Conservation (phyloP, 2,113 vertebrate species). For the Murina feae region DNA sequence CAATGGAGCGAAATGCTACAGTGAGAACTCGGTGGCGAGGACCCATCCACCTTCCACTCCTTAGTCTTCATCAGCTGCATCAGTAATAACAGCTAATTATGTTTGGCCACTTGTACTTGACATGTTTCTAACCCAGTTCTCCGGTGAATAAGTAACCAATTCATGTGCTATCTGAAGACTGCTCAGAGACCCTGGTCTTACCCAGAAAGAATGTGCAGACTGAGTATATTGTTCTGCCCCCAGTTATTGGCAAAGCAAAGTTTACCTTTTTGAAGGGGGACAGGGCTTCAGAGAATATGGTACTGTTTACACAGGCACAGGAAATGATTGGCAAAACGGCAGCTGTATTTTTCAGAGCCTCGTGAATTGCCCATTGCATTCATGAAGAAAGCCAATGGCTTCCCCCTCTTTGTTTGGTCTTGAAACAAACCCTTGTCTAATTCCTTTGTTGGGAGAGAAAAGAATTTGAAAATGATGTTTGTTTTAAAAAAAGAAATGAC, state of each 20-base stretch:
- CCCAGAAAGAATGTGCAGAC: not conserved
- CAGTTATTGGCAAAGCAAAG: not conserved
- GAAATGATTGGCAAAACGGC: conserved; percentile 1
- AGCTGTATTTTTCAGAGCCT: conserved; percentile 50
- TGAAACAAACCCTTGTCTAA: conserved; percentile 55
- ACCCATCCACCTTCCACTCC: not conserved
- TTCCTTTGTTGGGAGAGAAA: conserved; percentile 45
- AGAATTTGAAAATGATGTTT: conserved; percentile 50
- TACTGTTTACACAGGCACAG: not conserved
- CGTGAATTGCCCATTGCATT: conserved; percentile 8
- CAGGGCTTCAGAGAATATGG: not conserved
- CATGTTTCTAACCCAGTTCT: not conserved
- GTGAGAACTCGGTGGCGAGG: not conserved
- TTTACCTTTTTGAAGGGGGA: not conserved
- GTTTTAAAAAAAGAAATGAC: conserved; percentile 29
- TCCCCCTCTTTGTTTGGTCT: conserved; percentile 41
- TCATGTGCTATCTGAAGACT: not conserved
- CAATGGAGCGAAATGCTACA: not conserved
- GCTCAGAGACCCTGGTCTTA: not conserved
- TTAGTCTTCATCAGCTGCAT: not conserved
- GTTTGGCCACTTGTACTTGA: not conserved
- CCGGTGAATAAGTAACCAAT: not conserved
- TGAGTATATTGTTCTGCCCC: not conserved
- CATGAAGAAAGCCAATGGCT: not conserved
- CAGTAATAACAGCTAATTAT: too few species aligned